Conservation (phyloP, 2,888 invertebrate species). For the Aporophyla nigra region DNA sequence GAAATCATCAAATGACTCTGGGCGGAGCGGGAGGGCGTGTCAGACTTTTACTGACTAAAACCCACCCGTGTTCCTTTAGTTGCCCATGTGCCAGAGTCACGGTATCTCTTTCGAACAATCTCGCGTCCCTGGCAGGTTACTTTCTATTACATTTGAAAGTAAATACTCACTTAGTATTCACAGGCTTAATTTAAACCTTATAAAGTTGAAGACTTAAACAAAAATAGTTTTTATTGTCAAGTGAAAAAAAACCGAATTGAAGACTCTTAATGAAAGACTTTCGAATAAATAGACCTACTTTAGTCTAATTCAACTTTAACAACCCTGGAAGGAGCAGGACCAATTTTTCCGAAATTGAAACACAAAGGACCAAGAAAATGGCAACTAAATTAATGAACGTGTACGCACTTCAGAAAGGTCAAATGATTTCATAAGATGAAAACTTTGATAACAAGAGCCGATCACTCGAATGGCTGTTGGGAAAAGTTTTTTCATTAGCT, state of each 20-base stretch:
- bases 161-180: neutral
- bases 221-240: neutral
- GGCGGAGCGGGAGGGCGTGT: no score
- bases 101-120: no score
- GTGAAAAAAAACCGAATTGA: neutral
- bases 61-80: no score
- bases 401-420: constrained; percentile 50
- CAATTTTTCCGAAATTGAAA: constrained; percentile 31
- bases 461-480: constrained; percentile 55
- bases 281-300: constrained; percentile 1
- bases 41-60: no score
- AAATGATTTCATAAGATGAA: constrained; percentile 64
- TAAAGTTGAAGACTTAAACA: neutral
- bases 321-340: neutral
- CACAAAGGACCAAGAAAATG: constrained; percentile 28
- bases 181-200: neutral
- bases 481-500: constrained; percentile 71
- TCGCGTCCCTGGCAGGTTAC: no score
- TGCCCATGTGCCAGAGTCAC: no score
- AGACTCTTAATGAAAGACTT: neutral
- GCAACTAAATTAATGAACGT: constrained; percentile 46
- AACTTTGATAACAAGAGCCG: constrained; percentile 59
- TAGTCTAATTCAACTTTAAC: constrained; percentile 7
- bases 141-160: no score
- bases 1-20: no score